A percentile compares a stretch with the other conserved stretches of the same genome.
Evolutionary conservation across 92 coral and sea anemone genomes (phyloP).

Genomic region (Heteractis magnifica): DNA sequence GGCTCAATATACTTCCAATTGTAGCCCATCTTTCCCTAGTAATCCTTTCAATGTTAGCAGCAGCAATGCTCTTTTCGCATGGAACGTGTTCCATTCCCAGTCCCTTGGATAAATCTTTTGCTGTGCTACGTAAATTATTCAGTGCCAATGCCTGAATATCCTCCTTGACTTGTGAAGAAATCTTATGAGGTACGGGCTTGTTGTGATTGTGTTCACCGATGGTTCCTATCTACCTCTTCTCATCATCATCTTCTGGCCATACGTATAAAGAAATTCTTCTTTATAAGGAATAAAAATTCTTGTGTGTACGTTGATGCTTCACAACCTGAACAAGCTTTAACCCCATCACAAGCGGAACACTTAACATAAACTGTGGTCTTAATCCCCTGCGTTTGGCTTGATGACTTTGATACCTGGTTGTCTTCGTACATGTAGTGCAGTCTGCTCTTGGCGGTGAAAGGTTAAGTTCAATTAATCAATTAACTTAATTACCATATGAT

Average conservation of each 20-base stretch:
- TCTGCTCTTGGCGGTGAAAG: too few species aligned
- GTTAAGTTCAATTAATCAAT: too few species aligned
- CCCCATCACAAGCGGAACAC: conserved; percentile 43
- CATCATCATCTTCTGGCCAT: conserved; percentile 53
- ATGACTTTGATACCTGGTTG: conserved; percentile 2
- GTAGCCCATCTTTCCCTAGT: conserved; percentile 2
- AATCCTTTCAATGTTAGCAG: conserved; percentile 24
- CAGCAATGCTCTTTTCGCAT: too few species aligned
- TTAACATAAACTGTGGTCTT: conserved; percentile 20
- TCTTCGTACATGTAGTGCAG: conserved; percentile 35
- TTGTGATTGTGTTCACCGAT: conserved; percentile 36
- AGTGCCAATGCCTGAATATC: conserved; percentile 24
- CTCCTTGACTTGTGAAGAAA: conserved; percentile 38
- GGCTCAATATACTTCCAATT: not conserved
- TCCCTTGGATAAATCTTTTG: conserved; percentile 38
- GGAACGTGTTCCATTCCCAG: conserved; percentile 38
- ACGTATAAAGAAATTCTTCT: conserved; percentile 38
- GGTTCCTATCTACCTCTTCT: conserved; percentile 39
- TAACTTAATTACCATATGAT: too few species aligned
- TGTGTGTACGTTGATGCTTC: conserved; percentile 19
- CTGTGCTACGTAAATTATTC: conserved; percentile 23
- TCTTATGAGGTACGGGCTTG: conserved; percentile 41
- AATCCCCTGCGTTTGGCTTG: not conserved
- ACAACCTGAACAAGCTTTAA: conserved; percentile 40
- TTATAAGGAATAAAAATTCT: not conserved